Evolutionary conservation across 2,888 invertebrate species (phyloP).

Genomic region (Nipponacmea schrenckii): DNA sequence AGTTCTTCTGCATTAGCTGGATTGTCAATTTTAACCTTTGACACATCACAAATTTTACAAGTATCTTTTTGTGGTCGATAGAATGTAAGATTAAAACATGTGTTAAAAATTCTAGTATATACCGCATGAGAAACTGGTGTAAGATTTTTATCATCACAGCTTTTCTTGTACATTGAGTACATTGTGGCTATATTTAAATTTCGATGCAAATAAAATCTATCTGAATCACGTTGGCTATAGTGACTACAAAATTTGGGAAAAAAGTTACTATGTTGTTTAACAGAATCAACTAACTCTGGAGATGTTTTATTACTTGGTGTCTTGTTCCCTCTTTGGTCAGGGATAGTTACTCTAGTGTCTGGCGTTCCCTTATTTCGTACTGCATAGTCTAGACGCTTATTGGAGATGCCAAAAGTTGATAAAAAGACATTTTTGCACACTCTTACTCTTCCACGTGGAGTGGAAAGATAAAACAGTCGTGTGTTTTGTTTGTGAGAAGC

Average conservation of each 20-base stretch:
- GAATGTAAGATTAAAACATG: conserved; percentile 5
- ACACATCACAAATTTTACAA: too few species aligned
- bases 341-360: too few species aligned
- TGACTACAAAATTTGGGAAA: conserved; percentile 6
- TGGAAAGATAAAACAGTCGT: too few species aligned
- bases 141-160: background rate
- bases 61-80: conserved; percentile 7
- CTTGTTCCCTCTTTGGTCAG: background rate
- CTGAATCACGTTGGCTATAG: conserved; percentile 10
- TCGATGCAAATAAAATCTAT: background rate
- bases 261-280: background rate
- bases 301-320: background rate
- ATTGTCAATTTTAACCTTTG: too few species aligned
- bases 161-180: background rate
- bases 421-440: too few species aligned
- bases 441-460: too few species aligned
- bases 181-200: background rate
- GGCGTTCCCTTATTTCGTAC: too few species aligned
- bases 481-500: too few species aligned
- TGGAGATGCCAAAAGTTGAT: too few species aligned
- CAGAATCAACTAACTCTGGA: background rate
- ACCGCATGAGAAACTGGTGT: background rate
- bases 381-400: too few species aligned
- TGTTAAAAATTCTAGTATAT: background rate
- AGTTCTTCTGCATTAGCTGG: too few species aligned